phyloP scores from a whole-genome alignment of 2,113 vertebrate genomes.

The Paramormyrops kingsleyae region DNA sequence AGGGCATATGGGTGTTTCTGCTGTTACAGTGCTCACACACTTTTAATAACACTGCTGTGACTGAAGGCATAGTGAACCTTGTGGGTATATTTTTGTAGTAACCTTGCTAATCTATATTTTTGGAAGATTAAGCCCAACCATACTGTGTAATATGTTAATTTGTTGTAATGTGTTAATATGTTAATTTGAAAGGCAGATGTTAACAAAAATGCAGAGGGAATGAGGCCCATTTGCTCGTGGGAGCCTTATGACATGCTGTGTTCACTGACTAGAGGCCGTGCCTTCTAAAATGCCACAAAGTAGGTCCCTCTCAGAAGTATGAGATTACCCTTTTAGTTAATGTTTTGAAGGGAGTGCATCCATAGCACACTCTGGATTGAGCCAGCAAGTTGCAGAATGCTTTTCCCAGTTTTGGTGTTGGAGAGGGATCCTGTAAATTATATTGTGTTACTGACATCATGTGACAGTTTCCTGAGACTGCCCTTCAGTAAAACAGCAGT shows the following conservation, averaged over 20 bases:
- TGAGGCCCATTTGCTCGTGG: neutral
- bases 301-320: neutral
- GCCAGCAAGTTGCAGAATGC: neutral
- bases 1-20: neutral
- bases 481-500: neutral
- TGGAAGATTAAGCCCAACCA: neutral
- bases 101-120: slow-evolving; percentile 5
- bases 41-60: neutral
- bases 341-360: neutral
- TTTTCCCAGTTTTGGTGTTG: slow-evolving; percentile 34
- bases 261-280: neutral
- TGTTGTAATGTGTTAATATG: too few relatives aligned
- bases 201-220: neutral
- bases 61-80: neutral
- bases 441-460: neutral
- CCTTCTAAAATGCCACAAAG: neutral
- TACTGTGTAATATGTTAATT: neutral
- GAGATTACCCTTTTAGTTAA: neutral
- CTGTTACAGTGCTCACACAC: neutral
- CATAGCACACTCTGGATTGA: neutral
- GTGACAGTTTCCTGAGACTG: neutral
- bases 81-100: slow-evolving; percentile 2
- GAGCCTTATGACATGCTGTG: neutral
- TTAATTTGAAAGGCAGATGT: neutral
- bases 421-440: slow-evolving; percentile 25